A percentile compares a stretch with the other conserved stretches of the same genome.
These are phyloP conservation scores for Ariopsis seemanni DNA, from an alignment of 2,113 vertebrate genomes.

Conservation along the genomic window DNA sequence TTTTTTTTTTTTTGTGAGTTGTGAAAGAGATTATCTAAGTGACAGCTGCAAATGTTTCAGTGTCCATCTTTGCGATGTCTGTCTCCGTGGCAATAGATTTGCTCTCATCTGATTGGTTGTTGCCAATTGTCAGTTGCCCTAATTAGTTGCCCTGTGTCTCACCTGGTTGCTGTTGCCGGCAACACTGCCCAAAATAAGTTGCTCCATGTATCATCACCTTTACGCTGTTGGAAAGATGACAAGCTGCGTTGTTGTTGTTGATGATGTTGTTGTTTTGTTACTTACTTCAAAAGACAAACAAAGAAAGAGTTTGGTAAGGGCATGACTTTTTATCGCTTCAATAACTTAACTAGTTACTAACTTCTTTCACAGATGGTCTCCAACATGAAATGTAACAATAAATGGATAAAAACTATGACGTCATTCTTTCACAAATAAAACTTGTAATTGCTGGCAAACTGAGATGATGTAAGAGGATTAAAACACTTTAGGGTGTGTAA, in stretches of 20 bases:
- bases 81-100: no score
- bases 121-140: no score
- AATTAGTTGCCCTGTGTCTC: no score
- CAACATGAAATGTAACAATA: background rate
- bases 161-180: no score
- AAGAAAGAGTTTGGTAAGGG: background rate
- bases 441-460: background rate
- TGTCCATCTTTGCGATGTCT: no score
- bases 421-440: background rate
- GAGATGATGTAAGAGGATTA: background rate
- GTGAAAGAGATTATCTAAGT: no score
- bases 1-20: no score
- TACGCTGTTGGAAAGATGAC: background rate
- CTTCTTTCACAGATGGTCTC: background rate
- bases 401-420: background rate
- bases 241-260: background rate
- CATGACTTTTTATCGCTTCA: background rate
- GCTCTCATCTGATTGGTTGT: no score
- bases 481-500: background rate
- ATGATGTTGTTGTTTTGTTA: background rate
- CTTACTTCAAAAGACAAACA: background rate
- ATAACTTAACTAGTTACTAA: background rate
- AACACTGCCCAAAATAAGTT: no score
- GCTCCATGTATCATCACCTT: no score
- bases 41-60: no score